A percentile compares a stretch with the other conserved stretches of the same genome.
Evolutionary conservation across 2,113 vertebrate species (phyloP).

Genomic region (Rynchops niger): DNA sequence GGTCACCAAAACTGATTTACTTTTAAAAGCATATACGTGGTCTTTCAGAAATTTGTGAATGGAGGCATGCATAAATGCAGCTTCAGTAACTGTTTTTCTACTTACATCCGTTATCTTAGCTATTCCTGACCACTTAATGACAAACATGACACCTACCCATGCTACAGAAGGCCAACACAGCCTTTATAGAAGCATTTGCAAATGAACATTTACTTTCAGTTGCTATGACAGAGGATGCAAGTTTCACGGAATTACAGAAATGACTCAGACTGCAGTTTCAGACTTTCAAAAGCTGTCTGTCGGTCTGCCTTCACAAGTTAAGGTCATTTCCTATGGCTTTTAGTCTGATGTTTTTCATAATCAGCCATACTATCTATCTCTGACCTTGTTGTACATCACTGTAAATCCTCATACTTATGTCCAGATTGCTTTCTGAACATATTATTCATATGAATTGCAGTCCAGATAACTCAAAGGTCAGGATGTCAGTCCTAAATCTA

Average conservation of each 20-base stretch:
- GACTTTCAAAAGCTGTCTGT: not conserved
- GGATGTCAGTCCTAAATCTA: not conserved
- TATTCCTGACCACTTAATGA: not conserved
- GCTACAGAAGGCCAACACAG: not conserved
- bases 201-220: not conserved
- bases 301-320: not conserved
- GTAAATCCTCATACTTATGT: not conserved
- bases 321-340: not conserved
- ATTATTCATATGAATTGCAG: not conserved
- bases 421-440: not conserved
- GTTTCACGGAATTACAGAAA: not conserved
- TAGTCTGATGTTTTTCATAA: not conserved
- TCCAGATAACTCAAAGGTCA: not conserved
- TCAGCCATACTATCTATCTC: accelerated
- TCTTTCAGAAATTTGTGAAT: not conserved
- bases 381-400: not conserved
- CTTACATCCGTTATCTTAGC: not conserved
- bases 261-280: not conserved
- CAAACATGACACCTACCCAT: not conserved
- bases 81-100: not conserved
- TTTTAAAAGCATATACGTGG: not conserved
- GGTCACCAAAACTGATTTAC: not conserved
- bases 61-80: not conserved
- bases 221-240: not conserved
- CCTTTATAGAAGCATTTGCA: not conserved